A percentile compares a stretch with the other conserved stretches of the same genome.
phyloP scores from a whole-genome alignment of 2,888 invertebrate species.

The Silvanus unidentatus region DNA sequence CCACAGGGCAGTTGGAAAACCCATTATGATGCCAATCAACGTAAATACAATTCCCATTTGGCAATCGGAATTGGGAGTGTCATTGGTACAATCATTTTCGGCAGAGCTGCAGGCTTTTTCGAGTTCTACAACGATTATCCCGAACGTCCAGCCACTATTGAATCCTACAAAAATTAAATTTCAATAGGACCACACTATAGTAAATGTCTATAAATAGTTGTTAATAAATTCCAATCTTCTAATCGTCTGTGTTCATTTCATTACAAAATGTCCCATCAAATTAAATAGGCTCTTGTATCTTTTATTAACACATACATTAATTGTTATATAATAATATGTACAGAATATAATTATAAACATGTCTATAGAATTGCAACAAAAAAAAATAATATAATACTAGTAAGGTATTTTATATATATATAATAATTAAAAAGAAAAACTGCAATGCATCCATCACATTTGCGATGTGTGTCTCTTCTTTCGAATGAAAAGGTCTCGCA shows the following conservation, averaged over 20 bases:
- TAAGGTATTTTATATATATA: conserved; percentile 15
- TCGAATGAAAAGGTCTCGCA: conserved; percentile 56
- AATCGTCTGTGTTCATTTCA: too few species aligned
- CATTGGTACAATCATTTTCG: conserved; percentile 46
- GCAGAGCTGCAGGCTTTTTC: conserved; percentile 56
- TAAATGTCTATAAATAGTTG: too few species aligned
- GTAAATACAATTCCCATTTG: conserved; percentile 63
- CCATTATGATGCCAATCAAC: conserved; percentile 58
- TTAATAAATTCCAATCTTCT: too few species aligned
- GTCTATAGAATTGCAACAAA: conserved; percentile 16
- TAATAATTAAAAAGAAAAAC: conserved; percentile 10
- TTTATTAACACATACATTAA: too few species aligned
- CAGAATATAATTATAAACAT: conserved; percentile 13
- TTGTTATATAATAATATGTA: too few species aligned
- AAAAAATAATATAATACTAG: conserved; percentile 10
- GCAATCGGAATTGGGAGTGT: conserved; percentile 53
- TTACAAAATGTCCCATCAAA: too few species aligned
- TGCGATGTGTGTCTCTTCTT: conserved; percentile 53
- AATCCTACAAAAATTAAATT: conserved; percentile 26
- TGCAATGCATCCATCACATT: conserved; percentile 41
- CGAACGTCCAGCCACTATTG: conserved; percentile 37
- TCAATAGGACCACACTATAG: too few species aligned
- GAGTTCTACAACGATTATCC: conserved; percentile 61
- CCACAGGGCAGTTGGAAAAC: conserved; percentile 76
- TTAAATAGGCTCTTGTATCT: too few species aligned